These are phyloP conservation scores for Nebria brevicollis DNA, from an alignment of 2,888 invertebrate genomes.

Conservation along the genomic window DNA sequence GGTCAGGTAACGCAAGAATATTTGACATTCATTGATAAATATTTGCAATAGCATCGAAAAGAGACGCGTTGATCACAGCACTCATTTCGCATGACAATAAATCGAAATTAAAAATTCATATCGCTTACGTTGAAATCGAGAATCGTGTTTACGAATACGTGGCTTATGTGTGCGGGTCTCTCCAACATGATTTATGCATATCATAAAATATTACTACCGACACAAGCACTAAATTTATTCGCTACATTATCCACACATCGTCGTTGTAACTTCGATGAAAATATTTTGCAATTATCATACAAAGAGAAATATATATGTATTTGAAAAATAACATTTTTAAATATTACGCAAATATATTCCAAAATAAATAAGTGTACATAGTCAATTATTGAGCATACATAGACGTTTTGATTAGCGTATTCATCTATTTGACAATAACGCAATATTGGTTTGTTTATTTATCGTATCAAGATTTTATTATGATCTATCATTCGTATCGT, in stretches of 20 bases:
- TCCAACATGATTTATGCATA: background rate
- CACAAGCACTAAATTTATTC: background rate
- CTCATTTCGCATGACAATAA: background rate
- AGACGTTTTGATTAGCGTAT: background rate
- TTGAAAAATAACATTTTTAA: too few species aligned
- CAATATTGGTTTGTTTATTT: background rate
- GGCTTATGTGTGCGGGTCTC: slow-evolving; percentile 1
- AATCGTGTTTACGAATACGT: background rate
- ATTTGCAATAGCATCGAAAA: too few species aligned
- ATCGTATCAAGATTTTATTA: background rate
- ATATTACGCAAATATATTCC: too few species aligned
- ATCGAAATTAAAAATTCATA: background rate
- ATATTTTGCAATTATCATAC: background rate
- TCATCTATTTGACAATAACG: background rate
- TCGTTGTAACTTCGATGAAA: background rate
- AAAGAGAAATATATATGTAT: background rate
- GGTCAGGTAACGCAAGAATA: too few species aligned
- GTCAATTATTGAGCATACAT: background rate
- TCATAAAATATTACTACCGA: slow-evolving; percentile 1
- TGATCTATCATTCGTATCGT: background rate
- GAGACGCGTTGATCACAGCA: too few species aligned
- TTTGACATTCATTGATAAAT: too few species aligned
- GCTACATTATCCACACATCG: background rate
- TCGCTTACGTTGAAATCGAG: background rate
- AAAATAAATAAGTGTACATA: too few species aligned